These are phyloP conservation scores for Lophius americanus DNA, from an alignment of 2,797 vertebrate genomes.

Conservation along the genomic window DNA sequence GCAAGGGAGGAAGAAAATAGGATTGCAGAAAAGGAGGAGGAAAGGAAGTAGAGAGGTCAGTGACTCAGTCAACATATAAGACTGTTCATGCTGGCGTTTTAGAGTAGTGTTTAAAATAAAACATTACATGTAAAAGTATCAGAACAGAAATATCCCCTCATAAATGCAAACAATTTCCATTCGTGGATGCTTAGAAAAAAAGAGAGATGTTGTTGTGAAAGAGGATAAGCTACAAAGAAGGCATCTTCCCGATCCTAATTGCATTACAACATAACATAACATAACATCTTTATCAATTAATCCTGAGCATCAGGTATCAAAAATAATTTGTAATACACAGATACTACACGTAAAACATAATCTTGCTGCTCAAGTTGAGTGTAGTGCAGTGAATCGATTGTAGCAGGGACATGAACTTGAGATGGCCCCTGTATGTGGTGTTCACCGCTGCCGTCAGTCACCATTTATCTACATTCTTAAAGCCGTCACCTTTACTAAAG, in stretches of 20 bases:
- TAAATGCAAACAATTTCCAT: conserved; percentile 5
- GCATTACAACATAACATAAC: too few relatives aligned
- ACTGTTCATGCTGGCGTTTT: conserved; percentile 6
- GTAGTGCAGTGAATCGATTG: not conserved
- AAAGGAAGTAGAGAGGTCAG: conserved; percentile 32
- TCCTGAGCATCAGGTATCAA: not conserved
- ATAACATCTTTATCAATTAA: not conserved
- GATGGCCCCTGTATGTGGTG: conserved; percentile 17
- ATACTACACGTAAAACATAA: not conserved
- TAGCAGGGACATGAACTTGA: conserved; percentile 22
- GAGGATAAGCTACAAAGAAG: not conserved
- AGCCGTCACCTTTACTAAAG: conserved; percentile 56
- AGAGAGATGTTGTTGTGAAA: not conserved
- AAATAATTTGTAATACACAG: not conserved
- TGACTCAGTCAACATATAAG: conserved; percentile 16
- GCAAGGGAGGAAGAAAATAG: conserved; percentile 26
- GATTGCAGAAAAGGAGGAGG: conserved; percentile 32
- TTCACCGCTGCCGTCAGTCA: conserved; percentile 47
- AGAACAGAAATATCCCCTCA: conserved; percentile 17
- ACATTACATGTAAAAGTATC: not conserved
- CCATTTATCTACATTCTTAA: conserved; percentile 55
- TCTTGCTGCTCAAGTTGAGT: not conserved
- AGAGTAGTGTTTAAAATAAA: conserved; percentile 2
- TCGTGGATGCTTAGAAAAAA: not conserved
- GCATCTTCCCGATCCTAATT: too few relatives aligned